A percentile compares a stretch with the other conserved stretches of the same genome.
These are phyloP conservation scores for Emys orbicularis DNA, from an alignment of 2,797 vertebrate genomes.

Conservation along the genomic window DNA sequence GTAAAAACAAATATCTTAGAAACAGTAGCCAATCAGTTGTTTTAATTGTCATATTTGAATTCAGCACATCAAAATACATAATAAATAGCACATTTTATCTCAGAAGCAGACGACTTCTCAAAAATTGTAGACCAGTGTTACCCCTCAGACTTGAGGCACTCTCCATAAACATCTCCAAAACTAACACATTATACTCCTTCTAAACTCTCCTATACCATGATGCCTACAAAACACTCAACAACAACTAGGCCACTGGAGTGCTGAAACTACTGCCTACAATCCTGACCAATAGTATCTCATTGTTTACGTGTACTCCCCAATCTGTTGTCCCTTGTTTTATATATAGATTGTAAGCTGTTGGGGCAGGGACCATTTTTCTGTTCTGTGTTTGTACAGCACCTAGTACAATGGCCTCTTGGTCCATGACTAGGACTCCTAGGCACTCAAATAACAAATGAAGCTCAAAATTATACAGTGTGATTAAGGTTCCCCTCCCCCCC, in stretches of 20 bases:
- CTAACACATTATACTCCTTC: not conserved
- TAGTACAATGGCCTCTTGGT: not conserved
- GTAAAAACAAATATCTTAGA: too few species aligned
- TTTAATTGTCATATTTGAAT: too few species aligned
- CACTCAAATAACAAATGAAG: not conserved
- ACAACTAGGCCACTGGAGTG: not conserved
- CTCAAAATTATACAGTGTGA: not conserved
- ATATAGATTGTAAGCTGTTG: not conserved
- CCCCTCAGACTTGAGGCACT: not conserved
- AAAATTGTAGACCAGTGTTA: too few species aligned
- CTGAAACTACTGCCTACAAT: not conserved
- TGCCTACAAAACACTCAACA: not conserved
- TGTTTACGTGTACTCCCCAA: not conserved
- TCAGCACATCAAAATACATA: too few species aligned
- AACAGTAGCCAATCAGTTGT: too few species aligned
- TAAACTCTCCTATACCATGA: not conserved
- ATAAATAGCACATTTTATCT: too few species aligned
- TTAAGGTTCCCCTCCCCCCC: constrained; percentile 4
- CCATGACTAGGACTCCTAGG: not conserved
- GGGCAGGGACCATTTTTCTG: not conserved
- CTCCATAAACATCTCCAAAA: not conserved
- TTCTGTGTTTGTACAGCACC: not conserved
- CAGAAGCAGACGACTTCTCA: too few species aligned
- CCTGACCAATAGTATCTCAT: fast-evolving
- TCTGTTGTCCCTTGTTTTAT: not conserved